Conservation (phyloP, 2,797 vertebrate genomes). For the Gallinago nigripennis region DNA sequence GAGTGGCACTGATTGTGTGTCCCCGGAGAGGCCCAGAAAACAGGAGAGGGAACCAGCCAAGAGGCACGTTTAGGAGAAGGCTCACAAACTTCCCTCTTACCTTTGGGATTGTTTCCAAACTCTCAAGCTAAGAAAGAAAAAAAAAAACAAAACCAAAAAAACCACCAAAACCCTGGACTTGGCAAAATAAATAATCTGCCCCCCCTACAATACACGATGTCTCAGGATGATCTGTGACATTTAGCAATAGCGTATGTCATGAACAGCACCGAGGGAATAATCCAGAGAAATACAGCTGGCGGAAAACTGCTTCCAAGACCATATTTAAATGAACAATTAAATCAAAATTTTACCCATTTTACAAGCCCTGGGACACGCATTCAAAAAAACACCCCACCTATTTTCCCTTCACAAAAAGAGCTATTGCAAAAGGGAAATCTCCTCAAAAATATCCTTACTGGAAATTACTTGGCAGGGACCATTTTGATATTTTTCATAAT, state of each 20-base stretch:
- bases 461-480: not conserved
- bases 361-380: not conserved
- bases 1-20: not conserved
- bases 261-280: not conserved
- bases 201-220: not conserved
- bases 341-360: not conserved
- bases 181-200: not conserved
- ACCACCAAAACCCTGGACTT: not conserved
- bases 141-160: no score
- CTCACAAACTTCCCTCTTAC: slow-evolving; percentile 15
- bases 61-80: not conserved
- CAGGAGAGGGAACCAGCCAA: not conserved
- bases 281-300: slow-evolving; percentile 5
- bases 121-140: slow-evolving; percentile 13
- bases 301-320: slow-evolving; percentile 4
- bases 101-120: slow-evolving; percentile 19
- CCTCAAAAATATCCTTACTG: not conserved
- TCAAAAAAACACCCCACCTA: not conserved
- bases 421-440: not conserved
- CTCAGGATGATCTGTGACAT: slow-evolving; percentile 22
- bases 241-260: not conserved
- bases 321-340: not conserved
- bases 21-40: slow-evolving; percentile 8
- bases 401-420: not conserved
- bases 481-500: not conserved